Base-by-base conservation (phyloP, 2,797 vertebrate species). In the Miichthys miiuy region DNA sequence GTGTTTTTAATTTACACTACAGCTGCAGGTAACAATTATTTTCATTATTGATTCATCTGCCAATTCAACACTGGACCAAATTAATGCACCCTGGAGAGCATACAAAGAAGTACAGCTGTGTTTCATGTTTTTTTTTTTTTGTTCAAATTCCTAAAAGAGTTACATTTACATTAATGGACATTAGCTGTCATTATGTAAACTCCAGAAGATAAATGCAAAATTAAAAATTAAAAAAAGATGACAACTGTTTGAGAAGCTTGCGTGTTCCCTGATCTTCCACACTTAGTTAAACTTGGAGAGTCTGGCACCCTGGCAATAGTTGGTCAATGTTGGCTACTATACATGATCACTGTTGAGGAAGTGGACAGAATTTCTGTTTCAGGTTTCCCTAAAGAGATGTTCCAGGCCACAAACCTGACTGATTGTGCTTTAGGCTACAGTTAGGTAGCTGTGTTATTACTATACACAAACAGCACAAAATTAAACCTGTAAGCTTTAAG, bases 381-480 rank as follows among this genome's bases (percentile, higher is more conserved):
- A 54, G 23, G 34, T 68, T 81, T 72, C 72, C 62, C 64, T 48
- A 21, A 77, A 80, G 73, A 80, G 23, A 60, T 42, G 61, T 69
- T 83, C 48, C 57, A 2, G 7, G 23, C 58, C 72, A 81, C 72
- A 77, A 78, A 84, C 62, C 41, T 72, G 73, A 80, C 57, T 47
- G 75, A 84, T 55, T 57, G 66, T 13, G 56, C 74, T 85, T 42
- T 11, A 55, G 60, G 68, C 68, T 76, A 56, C 77, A 71, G 57
- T 81, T 66, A 1, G 9, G 21, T 21, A 51, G 41, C 12, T 51
- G n/a, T 20, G 46, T 50, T 42, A 79, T 51, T 62, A 65, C 44
- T 13, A 14, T 55, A 75, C 55, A 46, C 44, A 77, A 75, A 71
- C 62, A 72, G 56, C 5, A 68, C 50, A 56, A 55, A 72, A 82